Conservation (phyloP, 2,113 vertebrate genomes). For the Eidolon helvum region DNA sequence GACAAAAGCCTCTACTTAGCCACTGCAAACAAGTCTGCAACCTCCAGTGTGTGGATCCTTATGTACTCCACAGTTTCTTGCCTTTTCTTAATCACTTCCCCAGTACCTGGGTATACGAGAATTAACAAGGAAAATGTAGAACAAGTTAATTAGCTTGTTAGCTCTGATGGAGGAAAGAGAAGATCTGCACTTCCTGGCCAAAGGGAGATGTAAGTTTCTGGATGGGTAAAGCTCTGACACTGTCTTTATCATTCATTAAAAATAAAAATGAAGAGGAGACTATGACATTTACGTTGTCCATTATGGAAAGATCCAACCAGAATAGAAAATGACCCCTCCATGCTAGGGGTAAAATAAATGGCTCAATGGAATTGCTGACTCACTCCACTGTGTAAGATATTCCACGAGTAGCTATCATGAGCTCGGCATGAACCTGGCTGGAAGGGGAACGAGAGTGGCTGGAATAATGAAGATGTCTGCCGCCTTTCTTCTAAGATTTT, state of each 20-base stretch:
- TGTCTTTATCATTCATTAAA: not conserved
- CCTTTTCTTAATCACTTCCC: not conserved
- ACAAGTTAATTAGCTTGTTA: not conserved
- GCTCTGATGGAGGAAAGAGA: not conserved
- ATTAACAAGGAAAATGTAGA: not conserved
- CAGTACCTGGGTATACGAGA: not conserved
- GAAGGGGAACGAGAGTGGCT: not conserved
- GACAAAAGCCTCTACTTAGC: not conserved
- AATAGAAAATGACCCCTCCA: not conserved
- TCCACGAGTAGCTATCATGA: not conserved
- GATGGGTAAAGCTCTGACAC: not conserved
- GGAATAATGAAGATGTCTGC: not conserved
- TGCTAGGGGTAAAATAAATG: not conserved
- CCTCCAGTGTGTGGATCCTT: not conserved
- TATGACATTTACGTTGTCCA: not conserved
- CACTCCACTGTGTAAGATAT: rapidly evolving
- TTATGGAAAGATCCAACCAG: not conserved
- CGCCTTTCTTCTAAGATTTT: not conserved
- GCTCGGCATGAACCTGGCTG: not conserved
- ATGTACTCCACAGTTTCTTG: not conserved
- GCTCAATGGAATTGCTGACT: not conserved
- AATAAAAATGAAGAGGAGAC: not conserved
- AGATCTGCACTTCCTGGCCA: not conserved
- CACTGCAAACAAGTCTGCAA: not conserved
- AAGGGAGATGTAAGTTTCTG: not conserved